A percentile compares a stretch with the other conserved stretches of the same genome.
Conservation (phyloP, 2,797 vertebrate species). For the Poecilia gillii region DNA sequence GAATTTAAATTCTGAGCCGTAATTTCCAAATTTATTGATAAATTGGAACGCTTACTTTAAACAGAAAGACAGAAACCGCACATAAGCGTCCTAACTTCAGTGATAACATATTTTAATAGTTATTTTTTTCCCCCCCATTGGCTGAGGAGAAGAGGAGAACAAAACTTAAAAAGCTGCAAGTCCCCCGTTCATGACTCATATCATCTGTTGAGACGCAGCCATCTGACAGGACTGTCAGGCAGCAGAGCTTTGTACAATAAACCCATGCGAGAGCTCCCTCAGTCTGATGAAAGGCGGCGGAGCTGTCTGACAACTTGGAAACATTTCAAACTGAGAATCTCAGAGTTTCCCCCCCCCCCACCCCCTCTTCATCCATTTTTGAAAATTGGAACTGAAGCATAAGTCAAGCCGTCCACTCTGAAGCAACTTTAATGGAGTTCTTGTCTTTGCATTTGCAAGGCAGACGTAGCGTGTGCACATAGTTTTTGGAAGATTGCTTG, state of each 20-base stretch:
- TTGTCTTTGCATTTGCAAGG: conserved; percentile 1
- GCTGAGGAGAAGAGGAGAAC: conserved; percentile 25
- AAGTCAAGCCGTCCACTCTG: neutral
- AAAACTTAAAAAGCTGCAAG: conserved; percentile 29
- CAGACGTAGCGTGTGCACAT: neutral
- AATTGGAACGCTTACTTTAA: neutral
- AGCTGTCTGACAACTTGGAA: conserved; percentile 44
- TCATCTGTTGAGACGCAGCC: conserved; percentile 44
- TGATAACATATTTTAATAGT: conserved; percentile 14
- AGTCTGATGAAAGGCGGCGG: conserved; percentile 26
- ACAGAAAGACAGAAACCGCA: neutral
- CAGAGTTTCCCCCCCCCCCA: neutral
- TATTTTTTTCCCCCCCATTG: conserved; percentile 2
- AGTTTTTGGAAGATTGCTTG: conserved; percentile 30
- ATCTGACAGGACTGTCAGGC: conserved; percentile 48
- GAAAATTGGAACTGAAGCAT: conserved; percentile 3
- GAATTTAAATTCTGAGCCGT: neutral
- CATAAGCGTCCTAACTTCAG: neutral
- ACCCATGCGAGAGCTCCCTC: conserved; percentile 28
- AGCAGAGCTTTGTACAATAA: conserved; percentile 37
- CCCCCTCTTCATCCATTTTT: conserved; percentile 2
- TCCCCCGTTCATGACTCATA: conserved; percentile 36
- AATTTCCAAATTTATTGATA: neutral
- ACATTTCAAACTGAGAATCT: conserved; percentile 32
- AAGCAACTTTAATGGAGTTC: conserved; percentile 18